A percentile compares a stretch with the other conserved stretches of the same genome.
Conservation (phyloP, 2,113 vertebrate genomes). For the Oryzias javanicus region DNA sequence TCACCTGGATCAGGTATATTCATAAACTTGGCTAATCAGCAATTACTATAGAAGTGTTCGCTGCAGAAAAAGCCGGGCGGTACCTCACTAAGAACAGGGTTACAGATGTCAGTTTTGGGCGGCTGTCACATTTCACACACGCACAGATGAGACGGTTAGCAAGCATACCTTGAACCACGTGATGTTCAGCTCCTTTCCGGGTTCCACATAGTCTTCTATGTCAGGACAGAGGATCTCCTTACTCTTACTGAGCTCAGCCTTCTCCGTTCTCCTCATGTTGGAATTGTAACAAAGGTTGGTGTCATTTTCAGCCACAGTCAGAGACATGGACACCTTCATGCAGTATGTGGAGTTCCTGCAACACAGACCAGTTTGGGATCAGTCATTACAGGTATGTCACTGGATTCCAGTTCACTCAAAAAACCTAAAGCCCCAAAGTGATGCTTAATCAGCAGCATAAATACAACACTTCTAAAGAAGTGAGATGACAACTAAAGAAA, state of each 20-base stretch:
- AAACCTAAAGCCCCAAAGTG: no score
- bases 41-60: no score
- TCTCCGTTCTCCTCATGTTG: slow-evolving; percentile 94
- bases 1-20: no score
- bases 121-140: not conserved
- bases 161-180: slow-evolving; percentile 94
- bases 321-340: slow-evolving; percentile 98
- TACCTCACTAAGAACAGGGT: no score
- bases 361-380: not conserved
- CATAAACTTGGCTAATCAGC: no score
- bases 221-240: slow-evolving; percentile 95
- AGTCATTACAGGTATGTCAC: not conserved
- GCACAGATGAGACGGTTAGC: not conserved
- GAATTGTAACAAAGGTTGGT: slow-evolving; percentile 96
- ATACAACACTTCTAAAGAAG: no score
- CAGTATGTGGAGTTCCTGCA: slow-evolving; percentile 96
- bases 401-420: no score
- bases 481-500: no score
- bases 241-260: slow-evolving; percentile 97
- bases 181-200: slow-evolving; percentile 90
- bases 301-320: slow-evolving; percentile 96
- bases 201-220: slow-evolving; percentile 91
- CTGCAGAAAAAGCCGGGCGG: no score
- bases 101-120: no score
- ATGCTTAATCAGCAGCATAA: no score